Percentiles rank a stretch among this genome's conserved stretches.
Conservation (phyloP, 2,113 vertebrate genomes). For the Chaetura pelagica region DNA sequence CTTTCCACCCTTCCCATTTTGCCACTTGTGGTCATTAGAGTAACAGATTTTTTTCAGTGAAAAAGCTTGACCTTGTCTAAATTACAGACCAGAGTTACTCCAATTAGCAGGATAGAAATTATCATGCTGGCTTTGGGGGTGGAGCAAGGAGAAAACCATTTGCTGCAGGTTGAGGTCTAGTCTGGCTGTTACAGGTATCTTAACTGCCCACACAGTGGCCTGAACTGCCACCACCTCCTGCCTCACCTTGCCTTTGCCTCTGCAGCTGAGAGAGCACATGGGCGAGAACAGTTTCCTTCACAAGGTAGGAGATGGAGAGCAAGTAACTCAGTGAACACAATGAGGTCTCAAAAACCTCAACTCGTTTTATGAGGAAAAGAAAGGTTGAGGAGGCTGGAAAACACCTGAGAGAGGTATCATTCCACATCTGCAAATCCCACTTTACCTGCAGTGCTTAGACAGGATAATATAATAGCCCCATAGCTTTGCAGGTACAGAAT, state of each 20-base stretch:
- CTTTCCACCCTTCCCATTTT: not conserved
- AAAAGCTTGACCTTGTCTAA: not conserved
- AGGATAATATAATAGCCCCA: not conserved
- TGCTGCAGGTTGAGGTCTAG: not conserved
- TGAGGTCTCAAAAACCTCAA: not conserved
- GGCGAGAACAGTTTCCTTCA: not conserved
- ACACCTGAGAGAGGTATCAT: not conserved
- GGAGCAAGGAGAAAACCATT: not conserved
- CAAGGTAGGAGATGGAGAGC: not conserved
- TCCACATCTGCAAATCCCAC: not conserved
- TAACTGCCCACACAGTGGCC: not conserved
- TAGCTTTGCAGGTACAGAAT: not conserved
- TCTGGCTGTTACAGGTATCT: not conserved
- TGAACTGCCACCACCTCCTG: not conserved
- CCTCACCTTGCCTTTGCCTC: not conserved
- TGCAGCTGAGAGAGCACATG: not conserved
- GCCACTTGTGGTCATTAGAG: not conserved
- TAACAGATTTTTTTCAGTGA: not conserved
- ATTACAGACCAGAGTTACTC: not conserved
- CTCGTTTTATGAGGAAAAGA: not conserved
- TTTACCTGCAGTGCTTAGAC: not conserved
- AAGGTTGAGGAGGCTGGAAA: not conserved
- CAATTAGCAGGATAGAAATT: not conserved
- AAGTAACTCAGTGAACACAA: accelerated
- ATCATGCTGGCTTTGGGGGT: not conserved